Evolutionary conservation across 2,113 vertebrate genomes (phyloP), one percentile per base, ranked within the genome.

Genomic region (Rhagologus leucostigma): DNA sequence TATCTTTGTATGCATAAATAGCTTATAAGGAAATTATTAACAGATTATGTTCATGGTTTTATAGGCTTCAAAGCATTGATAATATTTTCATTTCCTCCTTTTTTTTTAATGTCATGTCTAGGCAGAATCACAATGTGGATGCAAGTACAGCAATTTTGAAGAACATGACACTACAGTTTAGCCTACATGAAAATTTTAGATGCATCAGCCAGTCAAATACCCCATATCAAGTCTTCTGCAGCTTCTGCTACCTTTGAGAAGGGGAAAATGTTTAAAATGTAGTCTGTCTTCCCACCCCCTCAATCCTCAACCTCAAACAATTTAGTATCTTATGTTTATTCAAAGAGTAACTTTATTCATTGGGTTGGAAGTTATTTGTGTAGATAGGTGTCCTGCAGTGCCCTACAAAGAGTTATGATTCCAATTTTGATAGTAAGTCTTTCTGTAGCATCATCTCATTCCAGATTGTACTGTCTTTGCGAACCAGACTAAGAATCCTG

Each of bases 261-360:
- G 10, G 11, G 3, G 13, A 75, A 32, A 68, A 22, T 23, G 46
- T 24, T 60, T 59, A 76, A 50, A 89, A 67, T 3, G 33, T 26
- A 17, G 3, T 49, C 6, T 52, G 2, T 39, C 30, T 71, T 62
- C 13, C 6, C 17, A 16, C 8, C 3, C 2, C 10, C 3, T 47
- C 13, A 9, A 19, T 6, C 4, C 14, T 22, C 7, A 52, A 22
- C 8, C 2, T 37, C 75, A 60, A 69, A 78, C 4, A 57, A 20
- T 37, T 42, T 39, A 33, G 2, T 21, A 32, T 69, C 17, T 57
- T 44, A 55, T 8, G 3, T 84, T 70, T 85, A 35, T 69, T 85
- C 17, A 47, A 55, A 30, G 4, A 32, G 30, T 62, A 52, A 76
- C 2, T 1, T 80, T 69, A 32, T 5, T 84, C 4, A 23, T 19